phyloP scores from a whole-genome alignment of 1,140 invertebrate species.

The Teleogryllus occipitalis region DNA sequence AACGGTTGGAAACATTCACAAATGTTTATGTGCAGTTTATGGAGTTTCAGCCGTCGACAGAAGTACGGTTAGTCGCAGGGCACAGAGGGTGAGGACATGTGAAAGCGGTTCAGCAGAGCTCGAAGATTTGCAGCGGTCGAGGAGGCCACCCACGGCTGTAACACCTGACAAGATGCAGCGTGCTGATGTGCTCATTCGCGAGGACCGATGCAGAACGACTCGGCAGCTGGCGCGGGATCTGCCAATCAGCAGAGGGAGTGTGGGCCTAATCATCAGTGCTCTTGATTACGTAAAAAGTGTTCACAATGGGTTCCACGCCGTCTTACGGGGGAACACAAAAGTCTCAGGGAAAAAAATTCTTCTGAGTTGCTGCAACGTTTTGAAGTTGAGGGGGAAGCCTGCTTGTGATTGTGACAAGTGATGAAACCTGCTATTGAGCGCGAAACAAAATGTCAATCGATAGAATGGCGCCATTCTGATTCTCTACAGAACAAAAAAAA shows the following conservation, averaged over 20 bases:
- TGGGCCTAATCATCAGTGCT: not conserved
- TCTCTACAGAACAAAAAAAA: not conserved
- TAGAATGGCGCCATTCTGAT: not conserved
- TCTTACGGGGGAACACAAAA: slow-evolving; percentile 9
- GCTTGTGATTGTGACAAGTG: not conserved
- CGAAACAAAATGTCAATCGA: not conserved
- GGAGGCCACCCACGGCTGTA: not conserved
- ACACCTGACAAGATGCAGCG: not conserved
- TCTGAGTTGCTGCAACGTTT: no score
- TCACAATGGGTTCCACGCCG: not conserved
- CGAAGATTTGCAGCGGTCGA: not conserved
- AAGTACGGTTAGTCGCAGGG: not conserved
- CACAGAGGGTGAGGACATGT: not conserved
- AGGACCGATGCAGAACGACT: not conserved
- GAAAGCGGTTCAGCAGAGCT: not conserved
- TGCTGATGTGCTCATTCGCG: not conserved
- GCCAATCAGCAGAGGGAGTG: slow-evolving; percentile 9
- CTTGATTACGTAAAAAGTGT: not conserved
- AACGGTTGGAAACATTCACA: not conserved
- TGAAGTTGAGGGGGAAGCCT: slow-evolving; percentile 7
- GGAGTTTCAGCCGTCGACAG: not conserved
- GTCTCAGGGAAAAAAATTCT: slow-evolving; percentile 2
- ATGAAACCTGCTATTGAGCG: not conserved
- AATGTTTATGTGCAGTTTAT: not conserved
- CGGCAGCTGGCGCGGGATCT: not conserved